Evolutionary conservation across 2,797 vertebrate species (phyloP).

Genomic region (Platyrinchus mystaceus): DNA sequence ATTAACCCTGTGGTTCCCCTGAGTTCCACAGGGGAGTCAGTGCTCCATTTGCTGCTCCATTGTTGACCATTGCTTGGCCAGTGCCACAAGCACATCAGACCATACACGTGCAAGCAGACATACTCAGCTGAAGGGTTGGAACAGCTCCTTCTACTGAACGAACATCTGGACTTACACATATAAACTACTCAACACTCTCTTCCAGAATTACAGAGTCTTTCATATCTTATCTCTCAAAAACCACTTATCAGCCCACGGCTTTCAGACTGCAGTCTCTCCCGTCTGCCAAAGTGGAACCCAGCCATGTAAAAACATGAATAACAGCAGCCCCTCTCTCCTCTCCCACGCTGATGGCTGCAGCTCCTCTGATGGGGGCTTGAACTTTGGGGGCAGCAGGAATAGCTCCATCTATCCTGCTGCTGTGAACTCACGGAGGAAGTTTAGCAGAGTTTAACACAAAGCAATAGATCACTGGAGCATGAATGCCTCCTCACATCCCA

Average conservation of each 20-base stretch:
- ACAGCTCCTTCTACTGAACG: slow-evolving; percentile 59
- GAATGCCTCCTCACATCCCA: neutral
- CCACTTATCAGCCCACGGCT: slow-evolving; percentile 59
- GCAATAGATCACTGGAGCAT: neutral
- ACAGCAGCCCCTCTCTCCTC: slow-evolving; percentile 37
- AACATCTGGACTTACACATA: slow-evolving; percentile 63
- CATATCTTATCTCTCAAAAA: slow-evolving; percentile 70
- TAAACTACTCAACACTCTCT: slow-evolving; percentile 56
- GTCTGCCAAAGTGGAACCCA: slow-evolving; percentile 62
- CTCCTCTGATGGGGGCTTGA: slow-evolving; percentile 27
- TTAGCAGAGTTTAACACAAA: neutral
- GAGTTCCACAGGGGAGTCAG: neutral
- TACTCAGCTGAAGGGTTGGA: slow-evolving; percentile 37
- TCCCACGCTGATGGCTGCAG: slow-evolving; percentile 37
- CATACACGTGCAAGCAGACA: slow-evolving; percentile 11
- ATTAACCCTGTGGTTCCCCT: neutral
- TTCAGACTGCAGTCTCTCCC: slow-evolving; percentile 62
- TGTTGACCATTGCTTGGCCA: neutral
- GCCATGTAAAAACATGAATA: slow-evolving; percentile 54
- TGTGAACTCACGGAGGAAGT: neutral
- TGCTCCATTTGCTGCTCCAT: neutral
- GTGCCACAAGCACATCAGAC: neutral
- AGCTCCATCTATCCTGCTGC: neutral
- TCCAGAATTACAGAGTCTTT: slow-evolving; percentile 64
- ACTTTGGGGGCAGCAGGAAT: neutral